A percentile compares a stretch with the other conserved stretches of the same genome.
phyloP scores from a whole-genome alignment of 2,797 vertebrate species.

The Crax fasciolata region DNA sequence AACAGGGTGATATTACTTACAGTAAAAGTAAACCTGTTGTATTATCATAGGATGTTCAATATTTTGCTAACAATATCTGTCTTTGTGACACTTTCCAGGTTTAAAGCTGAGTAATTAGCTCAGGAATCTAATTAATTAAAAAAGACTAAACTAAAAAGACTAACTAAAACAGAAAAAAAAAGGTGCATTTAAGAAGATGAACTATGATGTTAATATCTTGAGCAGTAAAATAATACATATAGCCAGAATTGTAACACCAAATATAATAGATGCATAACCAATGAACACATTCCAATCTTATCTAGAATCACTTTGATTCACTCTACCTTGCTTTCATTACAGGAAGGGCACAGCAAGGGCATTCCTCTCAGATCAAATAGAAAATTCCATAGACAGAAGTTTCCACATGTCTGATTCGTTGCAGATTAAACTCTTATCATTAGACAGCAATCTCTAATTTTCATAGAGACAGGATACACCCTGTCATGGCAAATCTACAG shows the following conservation, averaged over 20 bases:
- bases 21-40: slow-evolving; percentile 56
- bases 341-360: slow-evolving; percentile 79
- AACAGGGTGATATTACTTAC: not conserved
- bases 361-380: slow-evolving; percentile 74
- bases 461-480: slow-evolving; percentile 67
- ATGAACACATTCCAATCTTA: slow-evolving; percentile 78
- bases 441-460: slow-evolving; percentile 63
- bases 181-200: not conserved
- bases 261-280: slow-evolving; percentile 48
- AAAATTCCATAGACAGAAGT: slow-evolving; percentile 75
- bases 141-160: no score
- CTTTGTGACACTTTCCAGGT: slow-evolving; percentile 79
- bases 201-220: slow-evolving; percentile 2
- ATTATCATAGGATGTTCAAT: slow-evolving; percentile 81
- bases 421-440: slow-evolving; percentile 68
- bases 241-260: slow-evolving; percentile 13
- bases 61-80: slow-evolving; percentile 80
- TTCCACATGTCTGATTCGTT: slow-evolving; percentile 72
- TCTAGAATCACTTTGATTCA: slow-evolving; percentile 72
- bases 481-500: slow-evolving; percentile 44
- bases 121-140: slow-evolving; percentile 63
- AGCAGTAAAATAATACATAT: slow-evolving; percentile 43
- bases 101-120: slow-evolving; percentile 80
- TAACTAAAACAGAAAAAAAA: slow-evolving; percentile 36
- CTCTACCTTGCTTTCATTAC: slow-evolving; percentile 77